Base-by-base conservation (phyloP, 2,797 vertebrate genomes). In the Danio tinwini region DNA sequence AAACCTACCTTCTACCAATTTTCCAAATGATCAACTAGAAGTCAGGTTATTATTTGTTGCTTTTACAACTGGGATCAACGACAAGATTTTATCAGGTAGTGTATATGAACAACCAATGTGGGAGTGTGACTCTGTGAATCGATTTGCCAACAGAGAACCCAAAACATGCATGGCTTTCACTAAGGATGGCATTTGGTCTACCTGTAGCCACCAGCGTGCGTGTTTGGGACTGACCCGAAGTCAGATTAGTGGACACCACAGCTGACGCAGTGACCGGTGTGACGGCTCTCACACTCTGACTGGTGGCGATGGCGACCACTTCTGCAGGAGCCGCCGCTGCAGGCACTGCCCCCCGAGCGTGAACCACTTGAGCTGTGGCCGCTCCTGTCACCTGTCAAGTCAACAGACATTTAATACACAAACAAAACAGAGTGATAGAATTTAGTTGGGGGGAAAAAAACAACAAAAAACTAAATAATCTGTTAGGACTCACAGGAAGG, bases 241-340 rank as follows among this genome's bases (percentile, higher is more conserved):
- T 95, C 81, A 97, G 88, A 47, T 94, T 95, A 70, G 96, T 94
- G 16, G 96, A 94, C 67, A 96, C 96, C 2, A 96, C 96, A 0
- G 96, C 90, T 0, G 96, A 93, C 0, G 95, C 95, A 0, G 96
- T 96, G 68, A 94, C 96, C 0, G 96, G 95, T 0, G 96, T 95
- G 0, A 95, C 94, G 0, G 96, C 92, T 40, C 96, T 91, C 1
- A 97, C 95, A 0, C 93, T 92, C 77, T 94, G 95, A 2, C 94
- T 93, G 0, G 96, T 91, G 0, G 95, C 93, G 69, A 96, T 94
- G 76, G 96, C 91, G 21, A 97, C 95, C 77, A 97, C 92, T 64
- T 97, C 97, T 0, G 93, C 86, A 0, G 96, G 90, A 1, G 95
- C 88, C 0, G 94, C 80, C 0, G 95, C 86, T 0, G 94, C 85